phyloP scores from a whole-genome alignment of 2,797 vertebrate genomes.

The Cynopterus sphinx region DNA sequence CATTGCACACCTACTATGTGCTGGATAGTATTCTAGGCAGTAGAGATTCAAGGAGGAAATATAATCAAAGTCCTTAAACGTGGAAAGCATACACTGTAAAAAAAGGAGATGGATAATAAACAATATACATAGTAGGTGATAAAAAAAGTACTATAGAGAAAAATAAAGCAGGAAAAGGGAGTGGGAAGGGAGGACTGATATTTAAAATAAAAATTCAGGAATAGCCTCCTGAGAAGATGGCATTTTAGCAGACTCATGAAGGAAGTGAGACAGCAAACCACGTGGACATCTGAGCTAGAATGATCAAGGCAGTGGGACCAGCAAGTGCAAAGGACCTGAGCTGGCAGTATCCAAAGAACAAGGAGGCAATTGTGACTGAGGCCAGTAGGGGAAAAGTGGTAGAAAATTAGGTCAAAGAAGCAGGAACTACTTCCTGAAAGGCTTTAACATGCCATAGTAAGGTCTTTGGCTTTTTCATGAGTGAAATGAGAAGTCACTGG shows the following conservation, averaged over 20 bases:
- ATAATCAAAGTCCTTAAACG: not conserved
- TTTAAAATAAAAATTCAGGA: not conserved
- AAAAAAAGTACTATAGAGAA: not conserved
- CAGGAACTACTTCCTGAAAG: not conserved
- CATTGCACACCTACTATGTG: not conserved
- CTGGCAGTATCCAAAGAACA: not conserved
- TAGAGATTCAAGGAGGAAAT: not conserved
- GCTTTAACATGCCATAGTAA: not conserved
- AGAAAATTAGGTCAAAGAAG: not conserved
- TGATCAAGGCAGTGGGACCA: not conserved
- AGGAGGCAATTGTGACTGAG: not conserved
- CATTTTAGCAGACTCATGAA: not conserved
- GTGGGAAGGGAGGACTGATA: not conserved
- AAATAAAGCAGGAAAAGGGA: not conserved
- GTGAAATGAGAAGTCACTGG: not conserved
- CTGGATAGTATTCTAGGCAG: not conserved
- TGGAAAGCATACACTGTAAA: not conserved
- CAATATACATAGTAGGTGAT: not conserved
- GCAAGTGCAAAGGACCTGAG: not conserved
- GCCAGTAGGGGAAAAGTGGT: not conserved
- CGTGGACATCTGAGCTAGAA: not conserved
- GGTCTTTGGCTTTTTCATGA: not conserved
- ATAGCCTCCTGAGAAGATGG: not conserved
- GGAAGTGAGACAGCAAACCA: not conserved
- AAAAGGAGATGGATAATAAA: not conserved